phyloP scores from a whole-genome alignment of 92 coral and sea anemone genomes.

The Actinernus sp. region DNA sequence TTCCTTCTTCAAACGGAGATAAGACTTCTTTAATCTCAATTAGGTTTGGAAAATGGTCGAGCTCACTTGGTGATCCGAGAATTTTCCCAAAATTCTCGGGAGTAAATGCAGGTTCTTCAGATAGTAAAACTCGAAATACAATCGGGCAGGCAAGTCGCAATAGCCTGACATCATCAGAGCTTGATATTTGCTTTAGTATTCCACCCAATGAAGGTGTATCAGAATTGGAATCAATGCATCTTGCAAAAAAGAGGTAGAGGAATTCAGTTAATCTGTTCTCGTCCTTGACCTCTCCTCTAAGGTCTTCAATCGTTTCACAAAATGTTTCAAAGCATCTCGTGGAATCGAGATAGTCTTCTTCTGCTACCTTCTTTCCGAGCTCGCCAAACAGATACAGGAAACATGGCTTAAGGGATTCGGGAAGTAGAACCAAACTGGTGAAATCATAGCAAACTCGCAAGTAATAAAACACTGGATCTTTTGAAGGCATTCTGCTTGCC shows the following conservation, averaged over 20 bases:
- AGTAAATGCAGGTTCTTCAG: constrained; percentile 54
- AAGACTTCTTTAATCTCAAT: constrained; percentile 67
- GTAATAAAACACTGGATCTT: constrained; percentile 69
- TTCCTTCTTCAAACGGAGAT: constrained; percentile 36
- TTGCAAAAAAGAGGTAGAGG: constrained; percentile 71
- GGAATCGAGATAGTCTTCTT: constrained; percentile 66
- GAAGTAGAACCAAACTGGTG: constrained; percentile 59
- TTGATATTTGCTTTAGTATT: constrained; percentile 70
- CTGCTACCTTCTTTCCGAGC: constrained; percentile 56
- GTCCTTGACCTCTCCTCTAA: constrained; percentile 35
- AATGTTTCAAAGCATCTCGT: constrained; percentile 57
- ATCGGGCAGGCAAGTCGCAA: constrained; percentile 77
- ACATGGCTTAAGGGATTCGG: constrained; percentile 44
- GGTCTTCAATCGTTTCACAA: constrained; percentile 26
- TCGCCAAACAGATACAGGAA: constrained; percentile 70
- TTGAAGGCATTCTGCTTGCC: constrained; percentile 57
- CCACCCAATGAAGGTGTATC: constrained; percentile 72
- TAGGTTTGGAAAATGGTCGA: constrained; percentile 77
- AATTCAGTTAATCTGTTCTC: constrained; percentile 65
- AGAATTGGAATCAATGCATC: constrained; percentile 91
- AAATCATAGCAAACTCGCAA: constrained; percentile 89
- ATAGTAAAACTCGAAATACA: constrained; percentile 72
- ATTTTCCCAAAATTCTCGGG: constrained; percentile 68
- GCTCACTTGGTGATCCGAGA: constrained; percentile 34
- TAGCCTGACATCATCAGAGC: constrained; percentile 47